Evolutionary conservation across 2,113 vertebrate genomes (phyloP).

Genomic region (Elanoides forficatus): DNA sequence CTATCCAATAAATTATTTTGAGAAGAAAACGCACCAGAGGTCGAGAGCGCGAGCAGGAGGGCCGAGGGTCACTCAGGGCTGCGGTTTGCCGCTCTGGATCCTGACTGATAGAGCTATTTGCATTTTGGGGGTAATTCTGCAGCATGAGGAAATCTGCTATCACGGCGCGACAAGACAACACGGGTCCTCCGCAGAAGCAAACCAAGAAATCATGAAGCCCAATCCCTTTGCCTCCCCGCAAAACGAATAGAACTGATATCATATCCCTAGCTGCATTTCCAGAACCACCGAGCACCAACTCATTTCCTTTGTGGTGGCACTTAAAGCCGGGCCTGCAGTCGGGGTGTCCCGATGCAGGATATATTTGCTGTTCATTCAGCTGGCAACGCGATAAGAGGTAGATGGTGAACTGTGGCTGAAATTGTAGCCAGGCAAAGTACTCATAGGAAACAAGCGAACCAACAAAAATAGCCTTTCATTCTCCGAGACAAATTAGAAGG

Average conservation of each 20-base stretch:
- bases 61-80: neutral
- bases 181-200: neutral
- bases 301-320: neutral
- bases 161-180: conserved; percentile 39
- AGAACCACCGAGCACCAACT: neutral
- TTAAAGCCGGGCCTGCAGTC: neutral
- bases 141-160: conserved; percentile 7
- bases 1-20: conserved; percentile 41
- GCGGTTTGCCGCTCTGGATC: neutral
- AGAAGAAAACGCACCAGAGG: conserved; percentile 18
- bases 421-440: neutral
- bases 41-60: neutral
- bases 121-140: conserved; percentile 14
- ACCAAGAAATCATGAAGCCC: conserved; percentile 51
- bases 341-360: rapidly evolving
- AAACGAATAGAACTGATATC: conserved; percentile 24
- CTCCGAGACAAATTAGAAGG: neutral
- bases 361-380: neutral
- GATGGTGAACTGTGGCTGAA: neutral
- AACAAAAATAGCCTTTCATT: neutral
- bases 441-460: neutral
- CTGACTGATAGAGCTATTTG: conserved; percentile 26
- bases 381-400: rapidly evolving
- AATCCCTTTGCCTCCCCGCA: conserved; percentile 49
- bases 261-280: neutral